Evolutionary conservation across 2,888 invertebrate species (phyloP), one percentile per base, ranked within the genome.

Genomic region (Coleophora deauratella): DNA sequence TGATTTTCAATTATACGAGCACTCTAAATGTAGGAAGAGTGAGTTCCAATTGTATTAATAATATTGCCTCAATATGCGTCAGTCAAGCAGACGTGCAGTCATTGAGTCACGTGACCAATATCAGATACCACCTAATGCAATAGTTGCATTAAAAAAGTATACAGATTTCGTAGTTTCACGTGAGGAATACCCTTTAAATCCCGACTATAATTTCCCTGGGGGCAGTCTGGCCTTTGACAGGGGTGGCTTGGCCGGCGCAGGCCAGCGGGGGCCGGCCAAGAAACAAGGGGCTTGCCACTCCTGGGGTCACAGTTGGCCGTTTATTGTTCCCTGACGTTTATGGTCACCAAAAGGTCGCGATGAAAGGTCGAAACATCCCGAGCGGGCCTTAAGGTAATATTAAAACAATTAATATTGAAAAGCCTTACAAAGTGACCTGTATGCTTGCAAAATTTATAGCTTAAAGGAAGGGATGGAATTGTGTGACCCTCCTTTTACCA

Each of bases 151-250:
- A 74, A 67, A 73, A 71, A 66, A 72, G 72, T 69, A 70, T 67
- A 68, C 74, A 78, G 81, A 57, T 57, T 82, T 82, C 81, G 66
- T 79, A 71, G 66, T 67, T 81, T 63, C 57, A 61, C 73, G 73
- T 72, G 75, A 79, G 79, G 74, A 73, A 67, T 80, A 81, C 84
- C 86, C 86, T 86, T 85, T 85, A 86, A 86, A 86, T 81, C 85
- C 85, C 77, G 78, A 80, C 84, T 79, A 85, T 86, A 82, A 86
- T 86, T 86, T 86, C 86, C 86, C 86, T 51, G 40, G 86, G 72
- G 86, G 70, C 62, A 61, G 54, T 57, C 63, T 80, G 76, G 76
- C 78, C 78, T 80, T 81, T 81, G 80, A 76, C 77, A 70, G 79
- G 82, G 84, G 82, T 69, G 70, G 66, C 63, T 64, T 75, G 81